These are phyloP conservation scores for Synergus itoensis DNA, from an alignment of 2,888 invertebrate species.

Conservation along the genomic window DNA sequence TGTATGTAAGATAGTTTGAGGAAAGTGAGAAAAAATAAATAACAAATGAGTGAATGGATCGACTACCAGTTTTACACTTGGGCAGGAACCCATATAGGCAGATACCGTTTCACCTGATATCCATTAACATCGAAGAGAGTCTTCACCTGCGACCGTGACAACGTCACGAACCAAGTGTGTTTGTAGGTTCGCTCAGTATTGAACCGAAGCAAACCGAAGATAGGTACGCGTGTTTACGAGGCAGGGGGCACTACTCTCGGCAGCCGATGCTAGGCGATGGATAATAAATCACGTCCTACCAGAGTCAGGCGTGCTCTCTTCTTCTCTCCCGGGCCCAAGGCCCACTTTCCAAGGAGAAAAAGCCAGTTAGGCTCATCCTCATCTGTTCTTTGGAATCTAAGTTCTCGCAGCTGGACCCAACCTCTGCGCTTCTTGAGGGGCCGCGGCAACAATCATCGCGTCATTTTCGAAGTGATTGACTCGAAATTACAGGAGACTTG, in stretches of 20 bases:
- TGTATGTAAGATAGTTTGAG: background rate
- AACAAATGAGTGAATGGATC: constrained; percentile 20
- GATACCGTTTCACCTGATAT: constrained; percentile 25
- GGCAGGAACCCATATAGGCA: constrained; percentile 16
- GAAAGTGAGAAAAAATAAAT: background rate
- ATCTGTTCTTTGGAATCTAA: constrained; percentile 41
- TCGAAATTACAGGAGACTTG: constrained; percentile 58
- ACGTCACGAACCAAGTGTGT: constrained; percentile 57
- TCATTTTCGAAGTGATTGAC: constrained; percentile 54
- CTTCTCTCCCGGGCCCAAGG: constrained; percentile 48
- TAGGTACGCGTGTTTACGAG: constrained; percentile 68
- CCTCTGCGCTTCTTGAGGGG: constrained; percentile 4
- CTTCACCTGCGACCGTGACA: constrained; percentile 53
- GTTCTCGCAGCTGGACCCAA: too few relatives aligned
- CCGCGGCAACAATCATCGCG: constrained; percentile 50
- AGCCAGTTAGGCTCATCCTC: constrained; percentile 46
- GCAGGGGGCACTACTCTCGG: constrained; percentile 62
- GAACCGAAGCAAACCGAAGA: constrained; percentile 52
- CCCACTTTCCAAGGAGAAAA: constrained; percentile 57
- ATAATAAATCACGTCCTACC: constrained; percentile 68
- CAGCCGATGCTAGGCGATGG: constrained; percentile 55
- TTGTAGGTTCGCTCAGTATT: constrained; percentile 64
- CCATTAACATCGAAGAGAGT: constrained; percentile 38
- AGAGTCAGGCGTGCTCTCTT: constrained; percentile 54
- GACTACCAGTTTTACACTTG: constrained; percentile 36